These are phyloP conservation scores for Steinernema khuongi DNA, from an alignment of 1,140 invertebrate genomes.

Conservation along the genomic window DNA sequence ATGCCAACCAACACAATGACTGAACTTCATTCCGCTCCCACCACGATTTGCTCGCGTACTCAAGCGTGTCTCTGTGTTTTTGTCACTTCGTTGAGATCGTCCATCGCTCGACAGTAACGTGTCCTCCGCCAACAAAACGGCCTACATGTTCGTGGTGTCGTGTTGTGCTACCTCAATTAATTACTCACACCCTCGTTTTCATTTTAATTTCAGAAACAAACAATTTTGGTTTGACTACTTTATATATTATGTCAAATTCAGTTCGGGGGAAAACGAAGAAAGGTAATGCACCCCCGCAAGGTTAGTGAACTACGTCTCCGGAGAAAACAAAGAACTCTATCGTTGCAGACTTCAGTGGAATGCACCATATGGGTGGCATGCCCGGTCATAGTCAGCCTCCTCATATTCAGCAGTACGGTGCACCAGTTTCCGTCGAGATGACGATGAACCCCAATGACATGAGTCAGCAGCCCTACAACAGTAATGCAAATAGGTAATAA, in stretches of 20 bases:
- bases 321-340: not conserved
- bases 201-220: not conserved
- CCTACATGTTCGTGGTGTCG: not conserved
- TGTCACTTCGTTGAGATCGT: constrained; percentile 3
- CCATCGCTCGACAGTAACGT: not conserved
- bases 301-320: not conserved
- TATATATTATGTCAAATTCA: constrained; percentile 14
- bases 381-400: not conserved
- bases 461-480: not conserved
- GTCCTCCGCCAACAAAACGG: not conserved
- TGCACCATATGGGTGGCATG: not conserved
- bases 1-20: not conserved
- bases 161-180: not conserved
- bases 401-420: not conserved
- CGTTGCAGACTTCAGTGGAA: not conserved
- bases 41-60: not conserved
- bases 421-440: not conserved
- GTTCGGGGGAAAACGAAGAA: not conserved
- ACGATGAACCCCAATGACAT: not conserved
- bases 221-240: not conserved
- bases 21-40: constrained; percentile 11
- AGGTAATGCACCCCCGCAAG: constrained; percentile 14
- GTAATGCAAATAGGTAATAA: too few relatives aligned
- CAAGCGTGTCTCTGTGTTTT: not conserved
- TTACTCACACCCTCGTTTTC: not conserved